Base-by-base conservation (phyloP, 2,113 vertebrate genomes). In the Lagenorhynchus albirostris region DNA sequence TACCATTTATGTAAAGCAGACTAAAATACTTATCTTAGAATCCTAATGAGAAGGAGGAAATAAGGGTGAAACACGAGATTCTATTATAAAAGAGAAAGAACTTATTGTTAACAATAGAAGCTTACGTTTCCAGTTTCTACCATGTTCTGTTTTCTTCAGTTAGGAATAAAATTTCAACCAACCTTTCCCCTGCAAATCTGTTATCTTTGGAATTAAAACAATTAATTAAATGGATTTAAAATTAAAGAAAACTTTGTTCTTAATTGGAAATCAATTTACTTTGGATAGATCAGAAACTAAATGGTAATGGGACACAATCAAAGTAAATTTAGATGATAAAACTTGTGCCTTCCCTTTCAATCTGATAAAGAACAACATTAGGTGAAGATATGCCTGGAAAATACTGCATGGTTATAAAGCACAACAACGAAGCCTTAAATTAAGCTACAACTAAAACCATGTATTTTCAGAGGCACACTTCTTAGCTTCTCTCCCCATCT, bases 211-310 rank as follows among this genome's bases (percentile, higher is more conserved):
- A 95, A 97, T 97, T 91, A 96, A 96, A 96, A 93, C 88, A 97
- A 95, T 95, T 96, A 95, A 97, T 96, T 98, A 91, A 82, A 83
- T 89, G 25, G 89, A 50, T 81, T 97, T 93, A 95, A 96, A 96
- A 96, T 95, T 76, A 95, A 98, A 95, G 55, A 96, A 97, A 94
- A 95, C 25, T 50, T 94, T 94, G 29, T 89, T 89, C 89, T 95
- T 96, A 95, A 96, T 81, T 96, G 80, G 79, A 94, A 98, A 97
- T 97, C 97, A 90, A n/a, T 92, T 96, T 15, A 25, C 38, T 95
- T 95, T 84, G 44, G 65, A 93, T 92, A 97, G 55, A 84, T 92
- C 58, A 97, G 79, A 97, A 96, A 92, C 41, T 83, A 96, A 95
- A 96, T 68, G 38, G 33, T 92, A 95, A 97, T 89, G 79, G 31